These are phyloP conservation scores for Drosophila pandora DNA, from an alignment of 1,140 invertebrate genomes.

Conservation along the genomic window DNA sequence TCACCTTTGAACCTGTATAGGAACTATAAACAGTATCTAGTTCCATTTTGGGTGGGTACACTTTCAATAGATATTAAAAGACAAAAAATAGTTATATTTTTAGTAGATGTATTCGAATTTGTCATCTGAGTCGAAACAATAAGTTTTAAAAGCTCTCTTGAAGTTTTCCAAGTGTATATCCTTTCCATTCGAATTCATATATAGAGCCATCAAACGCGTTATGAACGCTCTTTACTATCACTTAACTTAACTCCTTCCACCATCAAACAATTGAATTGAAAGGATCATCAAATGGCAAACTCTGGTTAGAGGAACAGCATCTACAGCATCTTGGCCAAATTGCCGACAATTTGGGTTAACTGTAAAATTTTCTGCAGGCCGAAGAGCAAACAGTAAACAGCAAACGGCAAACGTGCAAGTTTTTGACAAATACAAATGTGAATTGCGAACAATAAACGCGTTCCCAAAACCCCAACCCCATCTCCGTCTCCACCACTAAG, in stretches of 20 bases:
- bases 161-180: conserved; percentile 3
- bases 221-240: conserved; percentile 67
- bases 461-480: background rate
- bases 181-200: conserved; percentile 34
- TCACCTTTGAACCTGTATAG: conserved; percentile 58
- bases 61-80: background rate
- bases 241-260: conserved; percentile 40
- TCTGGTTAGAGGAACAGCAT: conserved; percentile 23
- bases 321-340: conserved; percentile 72
- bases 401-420: conserved; percentile 74
- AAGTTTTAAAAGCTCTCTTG: background rate
- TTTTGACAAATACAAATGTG: conserved; percentile 70
- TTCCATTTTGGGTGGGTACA: background rate
- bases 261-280: conserved; percentile 72
- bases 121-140: background rate
- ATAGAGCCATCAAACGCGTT: conserved; percentile 61
- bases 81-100: too few relatives aligned
- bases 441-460: conserved; percentile 44
- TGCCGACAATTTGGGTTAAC: conserved; percentile 80
- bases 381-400: conserved; percentile 47
- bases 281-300: conserved; percentile 49
- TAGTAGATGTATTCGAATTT: background rate
- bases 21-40: background rate
- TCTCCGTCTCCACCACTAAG: background rate
- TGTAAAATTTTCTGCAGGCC: conserved; percentile 66